These are phyloP conservation scores for Salvelinus alpinus DNA, from an alignment of 2,113 vertebrate species.

Conservation along the genomic window DNA sequence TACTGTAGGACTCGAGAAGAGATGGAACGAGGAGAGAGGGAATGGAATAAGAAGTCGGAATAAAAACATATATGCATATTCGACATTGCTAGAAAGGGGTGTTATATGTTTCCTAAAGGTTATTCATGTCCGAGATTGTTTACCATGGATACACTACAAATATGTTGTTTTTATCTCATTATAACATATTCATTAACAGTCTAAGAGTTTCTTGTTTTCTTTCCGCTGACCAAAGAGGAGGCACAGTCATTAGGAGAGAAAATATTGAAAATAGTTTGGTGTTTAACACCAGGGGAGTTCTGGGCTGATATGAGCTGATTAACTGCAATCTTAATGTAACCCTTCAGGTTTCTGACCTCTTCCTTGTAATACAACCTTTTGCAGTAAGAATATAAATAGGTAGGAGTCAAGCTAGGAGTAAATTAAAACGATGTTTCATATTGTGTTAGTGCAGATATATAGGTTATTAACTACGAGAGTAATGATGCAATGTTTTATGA, in stretches of 20 bases:
- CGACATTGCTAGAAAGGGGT: neutral
- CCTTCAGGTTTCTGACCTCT: conserved; percentile 20
- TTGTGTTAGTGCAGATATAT: conserved; percentile 13
- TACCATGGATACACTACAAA: conserved; percentile 10
- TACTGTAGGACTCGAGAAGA: conserved; percentile 5
- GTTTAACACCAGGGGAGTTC: conserved; percentile 19
- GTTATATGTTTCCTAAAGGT: neutral
- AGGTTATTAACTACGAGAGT: conserved; percentile 19
- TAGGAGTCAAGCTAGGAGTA: neutral
- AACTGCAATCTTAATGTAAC: conserved; percentile 44
- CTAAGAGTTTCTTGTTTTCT: neutral
- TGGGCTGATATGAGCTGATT: conserved; percentile 44
- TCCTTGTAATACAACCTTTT: conserved; percentile 8
- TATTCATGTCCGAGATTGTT: conserved; percentile 13
- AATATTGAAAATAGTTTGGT: conserved; percentile 27
- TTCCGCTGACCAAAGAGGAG: neutral
- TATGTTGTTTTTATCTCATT: neutral
- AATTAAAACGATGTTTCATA: conserved; percentile 25
- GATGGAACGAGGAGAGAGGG: conserved; percentile 4
- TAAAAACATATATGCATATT: neutral
- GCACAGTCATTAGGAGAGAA: conserved; percentile 6
- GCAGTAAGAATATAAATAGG: neutral
- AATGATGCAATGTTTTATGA: conserved; percentile 23
- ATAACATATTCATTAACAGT: neutral
- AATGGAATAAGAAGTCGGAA: neutral